Evolutionary conservation across 2,797 vertebrate species (phyloP).

Genomic region (Parambassis ranga): DNA sequence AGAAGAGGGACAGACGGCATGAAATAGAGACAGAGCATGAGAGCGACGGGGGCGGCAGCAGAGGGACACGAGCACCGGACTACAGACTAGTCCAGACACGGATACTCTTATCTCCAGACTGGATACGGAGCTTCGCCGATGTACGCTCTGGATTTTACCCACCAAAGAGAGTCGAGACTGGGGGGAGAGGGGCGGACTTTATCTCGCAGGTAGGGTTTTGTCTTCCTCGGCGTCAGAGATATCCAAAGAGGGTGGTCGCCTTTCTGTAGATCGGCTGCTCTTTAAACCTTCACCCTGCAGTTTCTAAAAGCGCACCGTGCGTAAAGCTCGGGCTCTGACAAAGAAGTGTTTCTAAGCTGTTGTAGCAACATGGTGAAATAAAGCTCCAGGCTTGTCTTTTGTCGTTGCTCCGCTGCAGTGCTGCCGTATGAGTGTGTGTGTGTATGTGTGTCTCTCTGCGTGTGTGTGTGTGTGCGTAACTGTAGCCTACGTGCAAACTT

Average conservation of each 20-base stretch:
- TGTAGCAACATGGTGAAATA: neutral
- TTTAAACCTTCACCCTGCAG: neutral
- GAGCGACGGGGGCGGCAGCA: constrained; percentile 40
- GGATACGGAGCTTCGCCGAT: constrained; percentile 62
- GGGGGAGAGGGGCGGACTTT: constrained; percentile 56
- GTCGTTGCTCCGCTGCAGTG: constrained; percentile 63
- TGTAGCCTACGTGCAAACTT: constrained; percentile 80
- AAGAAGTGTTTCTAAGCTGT: neutral
- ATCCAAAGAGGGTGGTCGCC: neutral
- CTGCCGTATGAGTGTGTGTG: neutral
- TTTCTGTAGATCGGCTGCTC: neutral
- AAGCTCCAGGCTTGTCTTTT: constrained; percentile 44
- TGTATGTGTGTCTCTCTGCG: constrained; percentile 1
- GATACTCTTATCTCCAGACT: constrained; percentile 34
- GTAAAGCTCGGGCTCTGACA: neutral
- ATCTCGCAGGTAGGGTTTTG: constrained; percentile 61
- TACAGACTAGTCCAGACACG: constrained; percentile 36
- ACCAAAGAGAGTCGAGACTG: constrained; percentile 55
- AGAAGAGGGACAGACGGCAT: constrained; percentile 43
- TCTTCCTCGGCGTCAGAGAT: constrained; percentile 9
- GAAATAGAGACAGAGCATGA: constrained; percentile 36
- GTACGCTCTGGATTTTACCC: constrained; percentile 67
- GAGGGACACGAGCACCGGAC: constrained; percentile 49
- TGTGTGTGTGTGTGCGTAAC: constrained; percentile 27
- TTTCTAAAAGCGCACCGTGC: too few relatives aligned